These are phyloP conservation scores for Hemicordylus capensis DNA, from an alignment of 2,113 vertebrate species.

Conservation along the genomic window DNA sequence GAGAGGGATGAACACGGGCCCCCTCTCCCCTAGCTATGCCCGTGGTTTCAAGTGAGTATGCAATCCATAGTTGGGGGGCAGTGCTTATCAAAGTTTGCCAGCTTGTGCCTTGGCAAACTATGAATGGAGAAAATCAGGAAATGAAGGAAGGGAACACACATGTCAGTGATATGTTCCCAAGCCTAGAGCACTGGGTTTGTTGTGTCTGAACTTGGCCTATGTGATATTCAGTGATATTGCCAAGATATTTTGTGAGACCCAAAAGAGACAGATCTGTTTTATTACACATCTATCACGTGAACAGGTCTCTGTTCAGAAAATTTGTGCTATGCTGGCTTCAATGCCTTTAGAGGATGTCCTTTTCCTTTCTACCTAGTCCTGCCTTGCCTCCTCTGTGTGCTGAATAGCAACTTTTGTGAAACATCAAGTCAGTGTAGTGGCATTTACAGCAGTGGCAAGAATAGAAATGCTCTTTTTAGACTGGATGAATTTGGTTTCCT, in stretches of 20 bases:
- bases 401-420: not conserved
- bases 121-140: not conserved
- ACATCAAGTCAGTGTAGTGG: not conserved
- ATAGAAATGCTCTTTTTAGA: not conserved
- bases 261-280: not conserved
- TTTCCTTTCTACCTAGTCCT: not conserved
- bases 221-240: not conserved
- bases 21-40: too few species aligned
- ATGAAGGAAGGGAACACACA: not conserved
- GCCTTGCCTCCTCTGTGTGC: not conserved
- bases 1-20: too few species aligned
- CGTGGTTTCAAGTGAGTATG: not conserved
- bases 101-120: not conserved
- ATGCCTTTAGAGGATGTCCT: not conserved
- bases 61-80: not conserved
- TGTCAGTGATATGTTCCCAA: too few species aligned
- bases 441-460: not conserved
- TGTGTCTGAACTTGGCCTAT: not conserved
- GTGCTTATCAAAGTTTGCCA: not conserved
- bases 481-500: not conserved
- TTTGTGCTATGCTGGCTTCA: not conserved
- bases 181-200: not conserved
- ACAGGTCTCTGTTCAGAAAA: not conserved
- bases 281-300: not conserved
- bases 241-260: not conserved